A percentile compares a stretch with the other conserved stretches of the same genome.
Conservation (phyloP, 2,113 vertebrate genomes). For the Lampris incognitus region DNA sequence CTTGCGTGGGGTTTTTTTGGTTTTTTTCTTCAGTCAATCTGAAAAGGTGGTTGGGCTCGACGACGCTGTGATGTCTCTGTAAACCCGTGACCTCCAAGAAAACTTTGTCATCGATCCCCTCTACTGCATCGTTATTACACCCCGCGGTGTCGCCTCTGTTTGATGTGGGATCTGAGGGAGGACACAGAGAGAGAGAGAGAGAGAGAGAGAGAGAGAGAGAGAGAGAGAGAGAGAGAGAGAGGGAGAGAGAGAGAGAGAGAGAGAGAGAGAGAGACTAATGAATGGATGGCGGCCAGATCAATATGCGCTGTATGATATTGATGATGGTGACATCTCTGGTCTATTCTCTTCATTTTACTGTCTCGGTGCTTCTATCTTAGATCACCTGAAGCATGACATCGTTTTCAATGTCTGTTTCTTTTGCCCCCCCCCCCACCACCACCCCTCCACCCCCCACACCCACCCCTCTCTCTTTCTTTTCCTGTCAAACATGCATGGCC, state of each 20-base stretch:
- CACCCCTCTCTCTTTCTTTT: background rate
- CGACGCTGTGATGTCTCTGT: constrained; percentile 55
- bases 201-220: background rate
- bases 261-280: background rate
- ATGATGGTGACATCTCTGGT: background rate
- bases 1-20: no score
- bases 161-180: constrained; percentile 31
- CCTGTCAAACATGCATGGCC: background rate
- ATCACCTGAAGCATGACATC: no score
- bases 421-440: no score
- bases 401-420: no score
- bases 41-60: constrained; percentile 40
- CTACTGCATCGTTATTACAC: constrained; percentile 48
- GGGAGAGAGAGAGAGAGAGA: background rate
- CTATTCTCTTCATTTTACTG: background rate
- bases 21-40: constrained; percentile 21
- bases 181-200: constrained; percentile 6
- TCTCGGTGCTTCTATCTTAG: background rate
- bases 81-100: constrained; percentile 53
- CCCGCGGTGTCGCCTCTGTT: constrained; percentile 46
- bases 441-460: no score
- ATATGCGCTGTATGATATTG: background rate
- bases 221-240: background rate
- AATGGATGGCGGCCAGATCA: background rate
- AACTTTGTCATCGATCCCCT: constrained; percentile 63